Evolutionary conservation across 2,888 invertebrate genomes (phyloP), one percentile per base, ranked within the genome.

Genomic region (Tipula lateralis): DNA sequence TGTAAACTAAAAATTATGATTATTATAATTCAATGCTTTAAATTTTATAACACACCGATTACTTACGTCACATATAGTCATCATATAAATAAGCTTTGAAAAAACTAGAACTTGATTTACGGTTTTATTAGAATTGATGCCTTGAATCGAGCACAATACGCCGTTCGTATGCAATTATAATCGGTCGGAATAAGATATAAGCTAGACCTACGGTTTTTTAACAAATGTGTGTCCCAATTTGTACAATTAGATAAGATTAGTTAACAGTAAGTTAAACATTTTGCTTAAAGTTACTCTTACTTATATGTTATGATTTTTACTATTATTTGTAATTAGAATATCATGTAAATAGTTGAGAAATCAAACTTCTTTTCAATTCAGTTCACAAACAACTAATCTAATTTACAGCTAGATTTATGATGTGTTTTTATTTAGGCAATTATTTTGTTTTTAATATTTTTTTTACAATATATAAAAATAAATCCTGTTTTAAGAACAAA

Each of bases 351-450:
- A 44, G 16, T 44, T 4, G 5, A 44, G 16, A 24, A 66, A 24
- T 24, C 24, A 1, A 66, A 24, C 24, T 24, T 66, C 19, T 24
- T 66, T 66, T 66, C 13, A 66, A 9, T 24, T 66, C 9, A 12
- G 24, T 32, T 9, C 5, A 44, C 13, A 44, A 44, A 44, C 44
- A 44, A 44, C 44, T n/a, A 44, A 66, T 66, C 66, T 66, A 66
- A 66, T 66, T 66, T 66, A 66, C 66, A 66, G 24, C 66, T 66
- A 66, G 66, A 66, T 66, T 66, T 66, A 66, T 66, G 66, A 66
- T 24, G 44, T 50, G 66, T 66, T 66, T 66, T 66, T 66, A 66
- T 66, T 66, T 66, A 66, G 66, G 66, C 66, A 66, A 44, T 66
- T 24, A 66, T 66, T 50, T 50, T 50, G n/a, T 44, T 50, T 19